phyloP scores from a whole-genome alignment of 2,113 vertebrate genomes.

The Pseudois nayaur region DNA sequence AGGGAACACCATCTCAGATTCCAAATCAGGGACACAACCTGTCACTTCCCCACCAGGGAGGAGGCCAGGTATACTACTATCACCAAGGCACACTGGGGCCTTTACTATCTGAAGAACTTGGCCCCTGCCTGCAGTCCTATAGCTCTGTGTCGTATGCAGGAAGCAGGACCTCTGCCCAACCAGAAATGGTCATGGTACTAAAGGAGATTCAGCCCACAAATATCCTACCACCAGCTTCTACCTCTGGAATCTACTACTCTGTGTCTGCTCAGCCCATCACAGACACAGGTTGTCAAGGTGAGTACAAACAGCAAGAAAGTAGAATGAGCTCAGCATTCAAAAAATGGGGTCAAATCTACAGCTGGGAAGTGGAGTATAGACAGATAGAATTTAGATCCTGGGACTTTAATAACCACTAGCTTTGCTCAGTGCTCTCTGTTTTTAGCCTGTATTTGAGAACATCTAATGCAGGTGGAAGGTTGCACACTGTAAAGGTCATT shows the following conservation, averaged over 20 bases:
- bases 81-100: neutral
- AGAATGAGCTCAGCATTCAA: neutral
- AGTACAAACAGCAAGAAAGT: neutral
- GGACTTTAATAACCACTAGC: neutral
- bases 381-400: neutral
- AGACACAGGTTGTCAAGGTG: neutral
- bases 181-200: constrained; percentile 43
- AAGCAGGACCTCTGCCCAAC: neutral
- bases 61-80: constrained; percentile 7
- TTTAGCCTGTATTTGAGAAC: neutral
- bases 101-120: neutral
- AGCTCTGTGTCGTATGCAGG: neutral
- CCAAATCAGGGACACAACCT: neutral
- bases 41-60: constrained; percentile 10
- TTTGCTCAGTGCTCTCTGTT: neutral
- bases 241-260: neutral
- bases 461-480: neutral
- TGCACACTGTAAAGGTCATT: accelerated
- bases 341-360: neutral
- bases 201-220: constrained; percentile 3
- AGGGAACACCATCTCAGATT: neutral
- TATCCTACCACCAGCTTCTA: neutral
- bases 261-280: neutral
- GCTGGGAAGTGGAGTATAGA: neutral
- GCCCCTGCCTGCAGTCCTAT: neutral